Percentiles rank a stretch among this genome's conserved stretches.
Conservation (phyloP, 2,797 vertebrate genomes). For the Pseudochromis fuscus region DNA sequence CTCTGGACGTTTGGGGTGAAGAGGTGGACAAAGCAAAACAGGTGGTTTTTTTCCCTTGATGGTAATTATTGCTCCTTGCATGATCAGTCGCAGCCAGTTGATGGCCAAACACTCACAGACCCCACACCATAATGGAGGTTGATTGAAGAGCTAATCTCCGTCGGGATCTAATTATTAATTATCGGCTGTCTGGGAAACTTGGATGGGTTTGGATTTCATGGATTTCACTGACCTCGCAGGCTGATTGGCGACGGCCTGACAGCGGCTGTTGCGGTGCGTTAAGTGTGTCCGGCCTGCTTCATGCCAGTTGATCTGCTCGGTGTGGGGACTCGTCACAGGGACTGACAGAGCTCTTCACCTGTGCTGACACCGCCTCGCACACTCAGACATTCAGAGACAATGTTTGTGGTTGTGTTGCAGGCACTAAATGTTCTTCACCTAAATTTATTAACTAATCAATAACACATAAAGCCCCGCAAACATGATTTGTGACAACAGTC, state of each 20-base stretch:
- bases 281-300: slow-evolving; percentile 56
- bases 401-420: background rate
- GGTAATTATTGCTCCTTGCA: slow-evolving; percentile 57
- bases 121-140: slow-evolving; percentile 45
- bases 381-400: background rate
- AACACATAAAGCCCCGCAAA: background rate
- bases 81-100: slow-evolving; percentile 57
- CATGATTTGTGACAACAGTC: background rate
- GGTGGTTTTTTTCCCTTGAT: slow-evolving; percentile 56
- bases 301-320: slow-evolving; percentile 62
- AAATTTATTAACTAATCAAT: slow-evolving; percentile 4
- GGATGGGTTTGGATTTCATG: slow-evolving; percentile 54
- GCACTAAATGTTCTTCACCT: background rate
- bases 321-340: slow-evolving; percentile 43
- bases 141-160: slow-evolving; percentile 73
- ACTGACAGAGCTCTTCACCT: slow-evolving; percentile 59
- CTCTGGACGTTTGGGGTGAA: slow-evolving; percentile 19
- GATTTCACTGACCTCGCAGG: slow-evolving; percentile 53
- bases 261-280: slow-evolving; percentile 49
- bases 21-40: slow-evolving; percentile 49
- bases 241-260: slow-evolving; percentile 60
- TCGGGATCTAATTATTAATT: slow-evolving; percentile 74
- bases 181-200: slow-evolving; percentile 51
- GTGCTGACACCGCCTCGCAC: slow-evolving; percentile 31
- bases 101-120: slow-evolving; percentile 40